Conservation (phyloP, 1,140 invertebrate genomes). For the Pseudomyrmex cubaensis region DNA sequence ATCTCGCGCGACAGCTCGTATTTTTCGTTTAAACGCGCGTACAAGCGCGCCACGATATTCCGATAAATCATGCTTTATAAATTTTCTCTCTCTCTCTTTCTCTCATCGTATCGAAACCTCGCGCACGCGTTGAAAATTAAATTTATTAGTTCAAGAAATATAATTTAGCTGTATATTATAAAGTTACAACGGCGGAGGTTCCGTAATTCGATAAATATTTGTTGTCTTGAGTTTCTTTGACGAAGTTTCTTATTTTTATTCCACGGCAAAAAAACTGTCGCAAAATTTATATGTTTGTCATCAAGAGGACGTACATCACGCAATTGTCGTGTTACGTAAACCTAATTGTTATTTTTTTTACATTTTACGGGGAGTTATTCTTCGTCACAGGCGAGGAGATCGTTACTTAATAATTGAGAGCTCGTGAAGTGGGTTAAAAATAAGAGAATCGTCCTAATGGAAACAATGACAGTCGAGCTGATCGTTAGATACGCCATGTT, state of each 20-base stretch:
- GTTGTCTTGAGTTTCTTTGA: background rate
- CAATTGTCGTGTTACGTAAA: too few species aligned
- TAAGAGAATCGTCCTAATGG: conserved; percentile 4
- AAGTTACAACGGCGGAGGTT: background rate
- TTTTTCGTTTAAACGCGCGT: conserved; percentile 41
- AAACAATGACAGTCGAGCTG: conserved; percentile 15
- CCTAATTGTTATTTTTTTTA: background rate
- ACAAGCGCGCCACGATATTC: conserved; percentile 7
- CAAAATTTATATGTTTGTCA: background rate
- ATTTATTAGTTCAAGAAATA: conserved; percentile 11
- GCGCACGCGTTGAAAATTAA: conserved; percentile 18
- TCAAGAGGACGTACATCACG: too few species aligned
- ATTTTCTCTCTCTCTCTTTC: background rate
- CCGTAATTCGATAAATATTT: background rate
- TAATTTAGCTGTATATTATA: conserved; percentile 18
- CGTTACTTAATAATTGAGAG: conserved; percentile 19
- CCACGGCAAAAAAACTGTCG: background rate
- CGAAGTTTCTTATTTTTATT: background rate
- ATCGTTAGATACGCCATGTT: conserved; percentile 42
- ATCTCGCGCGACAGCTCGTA: conserved; percentile 42
- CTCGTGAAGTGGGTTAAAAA: conserved; percentile 22
- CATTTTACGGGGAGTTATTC: conserved; percentile 15
- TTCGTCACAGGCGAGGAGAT: background rate
- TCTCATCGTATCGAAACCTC: background rate
- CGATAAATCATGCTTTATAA: conserved; percentile 56